Evolutionary conservation across 2,888 invertebrate species (phyloP).

Genomic region (Phyllotreta striolata): DNA sequence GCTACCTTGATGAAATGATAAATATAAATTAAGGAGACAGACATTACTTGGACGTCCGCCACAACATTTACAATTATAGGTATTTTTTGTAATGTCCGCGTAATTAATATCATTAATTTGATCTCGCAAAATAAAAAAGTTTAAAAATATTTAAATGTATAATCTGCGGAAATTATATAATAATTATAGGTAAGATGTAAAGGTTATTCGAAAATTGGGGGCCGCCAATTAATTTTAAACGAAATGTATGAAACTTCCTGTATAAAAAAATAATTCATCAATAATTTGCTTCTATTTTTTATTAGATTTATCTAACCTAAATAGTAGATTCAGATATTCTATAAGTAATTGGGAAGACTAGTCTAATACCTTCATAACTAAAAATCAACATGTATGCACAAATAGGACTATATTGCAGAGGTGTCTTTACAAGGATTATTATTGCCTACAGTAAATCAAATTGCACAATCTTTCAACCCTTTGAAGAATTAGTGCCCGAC

Average conservation of each 20-base stretch:
- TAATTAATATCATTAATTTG: slow-evolving; percentile 16
- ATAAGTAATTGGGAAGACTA: too few species aligned
- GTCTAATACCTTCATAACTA: too few species aligned
- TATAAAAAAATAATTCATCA: slow-evolving; percentile 1
- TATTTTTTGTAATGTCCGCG: slow-evolving; percentile 1
- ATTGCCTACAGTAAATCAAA: not conserved
- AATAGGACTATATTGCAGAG: not conserved
- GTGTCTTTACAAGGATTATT: not conserved
- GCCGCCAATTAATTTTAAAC: slow-evolving; percentile 18
- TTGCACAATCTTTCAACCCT: not conserved
- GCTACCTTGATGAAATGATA: slow-evolving; percentile 53
- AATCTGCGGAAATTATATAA: slow-evolving; percentile 31
- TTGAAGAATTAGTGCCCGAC: slow-evolving; percentile 10
- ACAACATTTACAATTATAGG: slow-evolving; percentile 25
- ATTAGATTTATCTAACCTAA: too few species aligned
- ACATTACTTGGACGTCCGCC: slow-evolving; percentile 32
- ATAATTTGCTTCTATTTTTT: too few species aligned
- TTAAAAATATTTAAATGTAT: slow-evolving; percentile 13
- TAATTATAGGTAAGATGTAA: slow-evolving; percentile 30
- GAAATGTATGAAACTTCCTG: slow-evolving; percentile 25
- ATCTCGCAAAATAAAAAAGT: slow-evolving; percentile 15
- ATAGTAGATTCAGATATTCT: too few species aligned
- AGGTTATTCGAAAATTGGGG: slow-evolving; percentile 31
- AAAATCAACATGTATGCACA: too few species aligned
- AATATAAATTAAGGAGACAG: slow-evolving; percentile 41